Evolutionary conservation across 2,797 vertebrate genomes (phyloP).

Genomic region (Hippoglossus hippoglossus): DNA sequence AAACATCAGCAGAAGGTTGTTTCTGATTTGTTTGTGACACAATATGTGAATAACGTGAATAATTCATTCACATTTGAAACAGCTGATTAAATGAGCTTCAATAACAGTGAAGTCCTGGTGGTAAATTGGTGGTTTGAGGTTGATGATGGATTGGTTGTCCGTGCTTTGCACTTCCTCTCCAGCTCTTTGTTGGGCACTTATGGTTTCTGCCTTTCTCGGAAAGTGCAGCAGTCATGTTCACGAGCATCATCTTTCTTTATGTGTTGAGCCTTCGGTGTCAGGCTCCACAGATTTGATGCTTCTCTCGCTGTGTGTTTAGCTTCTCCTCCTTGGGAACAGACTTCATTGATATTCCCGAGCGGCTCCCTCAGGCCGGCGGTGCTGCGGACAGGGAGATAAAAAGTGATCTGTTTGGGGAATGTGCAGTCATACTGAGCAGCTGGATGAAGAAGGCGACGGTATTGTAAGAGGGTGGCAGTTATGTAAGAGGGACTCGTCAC

Average conservation of each 20-base stretch:
- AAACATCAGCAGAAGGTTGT: background rate
- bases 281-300: background rate
- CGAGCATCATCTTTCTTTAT: background rate
- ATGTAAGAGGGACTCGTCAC: background rate
- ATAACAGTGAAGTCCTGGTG: background rate
- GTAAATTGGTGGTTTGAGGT: background rate
- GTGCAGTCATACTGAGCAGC: conserved; percentile 21
- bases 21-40: background rate
- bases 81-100: background rate
- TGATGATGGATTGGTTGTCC: background rate
- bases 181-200: background rate
- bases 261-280: background rate
- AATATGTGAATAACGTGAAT: background rate
- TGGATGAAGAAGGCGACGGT: conserved; percentile 23
- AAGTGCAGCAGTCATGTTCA: background rate
- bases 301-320: background rate
- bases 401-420: background rate
- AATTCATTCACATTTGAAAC: background rate
- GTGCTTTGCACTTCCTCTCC: background rate
- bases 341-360: conserved; percentile 49
- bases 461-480: conserved; percentile 4
- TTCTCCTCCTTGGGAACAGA: conserved; percentile 35
- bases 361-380: conserved; percentile 8
- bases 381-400: background rate
- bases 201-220: background rate